Percentiles rank a stretch among this genome's conserved stretches.
These are phyloP conservation scores for Bothrops jararaca DNA, from an alignment of 2,113 vertebrate genomes.

Conservation along the genomic window DNA sequence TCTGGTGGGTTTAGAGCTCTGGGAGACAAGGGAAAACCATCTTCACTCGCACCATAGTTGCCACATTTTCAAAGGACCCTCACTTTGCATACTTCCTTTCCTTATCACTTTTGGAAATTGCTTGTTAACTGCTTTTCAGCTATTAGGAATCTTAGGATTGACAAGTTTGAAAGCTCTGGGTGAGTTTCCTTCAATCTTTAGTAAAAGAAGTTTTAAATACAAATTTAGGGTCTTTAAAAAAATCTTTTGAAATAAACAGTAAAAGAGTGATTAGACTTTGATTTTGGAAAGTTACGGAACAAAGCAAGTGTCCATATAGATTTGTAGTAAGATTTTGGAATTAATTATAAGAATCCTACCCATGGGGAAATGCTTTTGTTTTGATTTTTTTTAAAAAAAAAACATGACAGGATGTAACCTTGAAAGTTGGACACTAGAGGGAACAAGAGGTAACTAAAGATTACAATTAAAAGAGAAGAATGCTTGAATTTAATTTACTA, in stretches of 20 bases:
- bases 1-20: background rate
- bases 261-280: background rate
- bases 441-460: background rate
- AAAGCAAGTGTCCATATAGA: background rate
- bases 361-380: background rate
- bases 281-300: background rate
- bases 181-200: background rate
- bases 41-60: background rate
- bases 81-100: background rate
- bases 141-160: background rate
- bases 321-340: background rate
- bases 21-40: background rate
- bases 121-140: background rate
- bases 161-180: background rate
- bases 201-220: background rate
- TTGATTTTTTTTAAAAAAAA: background rate
- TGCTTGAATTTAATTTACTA: background rate
- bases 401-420: background rate
- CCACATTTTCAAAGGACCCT: background rate
- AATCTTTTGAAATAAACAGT: background rate
- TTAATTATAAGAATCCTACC: background rate
- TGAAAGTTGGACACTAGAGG: background rate
- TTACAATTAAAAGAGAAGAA: background rate
- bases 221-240: background rate
- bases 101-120: background rate